Evolutionary conservation across 2,888 invertebrate species (phyloP).

Genomic region (Baronia brevicornis): DNA sequence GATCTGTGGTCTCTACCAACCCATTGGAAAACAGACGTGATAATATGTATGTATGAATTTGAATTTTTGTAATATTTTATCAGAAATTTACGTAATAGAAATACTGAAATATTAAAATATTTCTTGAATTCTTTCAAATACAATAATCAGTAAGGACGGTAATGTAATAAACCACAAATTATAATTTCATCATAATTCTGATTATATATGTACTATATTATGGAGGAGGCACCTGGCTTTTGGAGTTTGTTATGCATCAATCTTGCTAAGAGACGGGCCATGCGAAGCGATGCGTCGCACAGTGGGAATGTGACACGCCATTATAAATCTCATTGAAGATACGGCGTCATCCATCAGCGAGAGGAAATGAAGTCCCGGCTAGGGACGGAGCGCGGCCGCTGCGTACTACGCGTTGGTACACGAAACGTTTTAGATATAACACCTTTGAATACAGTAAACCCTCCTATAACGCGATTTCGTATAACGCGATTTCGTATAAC

Average conservation of each 20-base stretch:
- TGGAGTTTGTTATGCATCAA: conserved; percentile 26
- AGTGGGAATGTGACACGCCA: conserved; percentile 60
- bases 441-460: too few relatives aligned
- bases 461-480: too few relatives aligned
- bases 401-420: conserved; percentile 6
- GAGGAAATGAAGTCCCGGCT: conserved; percentile 66
- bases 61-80: too few relatives aligned
- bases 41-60: too few relatives aligned
- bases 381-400: conserved; percentile 16
- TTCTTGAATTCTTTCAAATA: too few relatives aligned
- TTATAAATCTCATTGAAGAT: conserved; percentile 74
- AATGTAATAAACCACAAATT: conserved; percentile 4
- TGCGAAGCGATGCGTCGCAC: conserved; percentile 21
- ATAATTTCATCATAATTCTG: too few relatives aligned
- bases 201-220: neutral
- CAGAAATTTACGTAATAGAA: too few relatives aligned
- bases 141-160: too few relatives aligned
- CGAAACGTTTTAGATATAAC: conserved; percentile 9
- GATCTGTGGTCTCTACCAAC: too few relatives aligned
- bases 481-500: too few relatives aligned
- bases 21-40: too few relatives aligned
- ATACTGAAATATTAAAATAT: too few relatives aligned
- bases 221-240: conserved; percentile 11
- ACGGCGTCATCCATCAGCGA: conserved; percentile 65
- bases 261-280: conserved; percentile 20